phyloP scores from a whole-genome alignment of 2,888 invertebrate species.

The Zonitis immaculata region DNA sequence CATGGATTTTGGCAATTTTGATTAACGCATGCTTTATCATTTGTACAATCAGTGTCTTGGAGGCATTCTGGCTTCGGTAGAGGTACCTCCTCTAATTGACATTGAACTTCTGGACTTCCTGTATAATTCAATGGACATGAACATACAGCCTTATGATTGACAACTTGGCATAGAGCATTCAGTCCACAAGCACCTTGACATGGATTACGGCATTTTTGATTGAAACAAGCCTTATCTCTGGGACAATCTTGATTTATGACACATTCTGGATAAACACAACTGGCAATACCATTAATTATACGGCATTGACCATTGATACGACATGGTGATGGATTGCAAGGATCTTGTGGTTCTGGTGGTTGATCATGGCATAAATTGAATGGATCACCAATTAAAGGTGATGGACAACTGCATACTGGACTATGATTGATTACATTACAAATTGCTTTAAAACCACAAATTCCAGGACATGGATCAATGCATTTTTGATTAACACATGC shows the following conservation, averaged over 20 bases:
- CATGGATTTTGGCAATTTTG: constrained; percentile 73
- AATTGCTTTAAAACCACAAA: constrained; percentile 71
- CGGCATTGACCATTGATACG: constrained; percentile 77
- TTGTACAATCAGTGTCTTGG: constrained; percentile 72
- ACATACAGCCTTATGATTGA: constrained; percentile 79
- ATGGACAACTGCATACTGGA: constrained; percentile 77
- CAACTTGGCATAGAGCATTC: constrained; percentile 72
- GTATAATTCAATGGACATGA: constrained; percentile 74
- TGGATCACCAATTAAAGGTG: constrained; percentile 72
- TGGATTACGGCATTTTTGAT: constrained; percentile 79
- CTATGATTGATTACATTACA: constrained; percentile 80
- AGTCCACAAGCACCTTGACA: constrained; percentile 78
- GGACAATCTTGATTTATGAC: constrained; percentile 85
- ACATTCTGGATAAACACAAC: constrained; percentile 82
- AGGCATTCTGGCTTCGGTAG: constrained; percentile 70
- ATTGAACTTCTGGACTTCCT: constrained; percentile 74
- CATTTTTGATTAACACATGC: constrained; percentile 78
- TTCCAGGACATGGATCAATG: constrained; percentile 72
- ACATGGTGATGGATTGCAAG: constrained; percentile 83
- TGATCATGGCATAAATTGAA: constrained; percentile 62
- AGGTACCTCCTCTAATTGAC: constrained; percentile 51
- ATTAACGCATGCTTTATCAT: constrained; percentile 77
- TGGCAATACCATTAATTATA: constrained; percentile 63
- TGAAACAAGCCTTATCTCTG: constrained; percentile 71
- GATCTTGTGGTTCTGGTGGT: constrained; percentile 54